Percentiles rank a stretch among this genome's conserved stretches.
Evolutionary conservation across 2,797 vertebrate genomes (phyloP).

Genomic region (Poliocrania exsul): DNA sequence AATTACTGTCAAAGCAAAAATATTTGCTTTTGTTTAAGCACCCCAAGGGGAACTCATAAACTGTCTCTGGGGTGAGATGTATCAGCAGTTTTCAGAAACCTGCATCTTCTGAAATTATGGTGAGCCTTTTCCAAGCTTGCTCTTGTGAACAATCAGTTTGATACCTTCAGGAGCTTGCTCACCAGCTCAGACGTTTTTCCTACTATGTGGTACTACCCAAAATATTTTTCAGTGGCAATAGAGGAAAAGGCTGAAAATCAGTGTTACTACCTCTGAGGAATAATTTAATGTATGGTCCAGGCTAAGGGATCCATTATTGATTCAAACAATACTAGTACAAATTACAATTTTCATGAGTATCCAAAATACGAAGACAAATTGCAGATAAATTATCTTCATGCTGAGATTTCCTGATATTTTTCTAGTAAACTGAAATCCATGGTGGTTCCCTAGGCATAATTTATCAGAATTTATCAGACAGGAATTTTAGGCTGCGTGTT

Average conservation of each 20-base stretch:
- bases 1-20: conserved; percentile 91
- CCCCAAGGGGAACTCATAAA: neutral
- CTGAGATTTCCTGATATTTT: neutral
- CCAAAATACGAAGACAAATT: neutral
- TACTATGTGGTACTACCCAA: neutral
- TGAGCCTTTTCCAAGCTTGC: neutral
- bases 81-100: neutral
- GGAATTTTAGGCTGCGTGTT: neutral
- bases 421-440: neutral
- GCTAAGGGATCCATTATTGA: neutral
- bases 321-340: neutral
- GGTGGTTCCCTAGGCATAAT: neutral
- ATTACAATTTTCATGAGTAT: neutral
- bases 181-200: neutral
- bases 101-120: neutral
- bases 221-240: neutral
- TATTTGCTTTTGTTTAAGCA: conserved; percentile 76
- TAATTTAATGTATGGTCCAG: neutral
- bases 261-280: neutral
- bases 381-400: neutral
- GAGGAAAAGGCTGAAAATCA: neutral
- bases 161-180: neutral
- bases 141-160: neutral
- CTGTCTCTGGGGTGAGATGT: neutral
- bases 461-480: neutral